Conservation (phyloP, 2,888 invertebrate species). For the Endomychus coccineus region DNA sequence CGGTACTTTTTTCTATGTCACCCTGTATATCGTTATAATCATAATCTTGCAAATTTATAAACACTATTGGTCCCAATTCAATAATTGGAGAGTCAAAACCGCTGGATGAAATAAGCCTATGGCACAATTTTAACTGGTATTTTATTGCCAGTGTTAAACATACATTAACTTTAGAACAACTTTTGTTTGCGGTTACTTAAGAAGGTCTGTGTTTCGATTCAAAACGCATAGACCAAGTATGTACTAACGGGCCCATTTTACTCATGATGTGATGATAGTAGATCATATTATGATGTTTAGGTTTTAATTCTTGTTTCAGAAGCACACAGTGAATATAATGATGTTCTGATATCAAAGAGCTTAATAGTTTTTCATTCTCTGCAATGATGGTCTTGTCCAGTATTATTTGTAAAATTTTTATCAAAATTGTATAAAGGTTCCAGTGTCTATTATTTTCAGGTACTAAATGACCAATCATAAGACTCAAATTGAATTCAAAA, state of each 20-base stretch:
- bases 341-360: conserved; percentile 16
- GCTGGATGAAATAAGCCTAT: too few relatives aligned
- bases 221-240: conserved; percentile 15
- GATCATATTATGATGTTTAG: conserved; percentile 18
- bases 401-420: conserved; percentile 17
- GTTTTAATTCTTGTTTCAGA: conserved; percentile 17
- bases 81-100: too few relatives aligned
- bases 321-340: conserved; percentile 14
- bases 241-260: conserved; percentile 16
- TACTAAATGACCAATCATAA: conserved; percentile 21
- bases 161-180: conserved; percentile 11
- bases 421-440: conserved; percentile 18
- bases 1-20: too few relatives aligned
- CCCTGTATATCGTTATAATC: too few relatives aligned
- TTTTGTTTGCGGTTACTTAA: conserved; percentile 13
- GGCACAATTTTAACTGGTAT: conserved; percentile 12
- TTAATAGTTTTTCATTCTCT: conserved; percentile 9
- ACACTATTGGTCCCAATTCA: too few relatives aligned
- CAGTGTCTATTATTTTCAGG: conserved; percentile 19
- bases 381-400: conserved; percentile 5
- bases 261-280: conserved; percentile 18
- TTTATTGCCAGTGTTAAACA: conserved; percentile 11
- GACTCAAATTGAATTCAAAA: conserved; percentile 18
- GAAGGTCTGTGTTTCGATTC: conserved; percentile 15
- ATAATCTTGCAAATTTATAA: too few relatives aligned